Conservation (phyloP, 2,888 invertebrate species). For the Brachypalpus laphriformis region DNA sequence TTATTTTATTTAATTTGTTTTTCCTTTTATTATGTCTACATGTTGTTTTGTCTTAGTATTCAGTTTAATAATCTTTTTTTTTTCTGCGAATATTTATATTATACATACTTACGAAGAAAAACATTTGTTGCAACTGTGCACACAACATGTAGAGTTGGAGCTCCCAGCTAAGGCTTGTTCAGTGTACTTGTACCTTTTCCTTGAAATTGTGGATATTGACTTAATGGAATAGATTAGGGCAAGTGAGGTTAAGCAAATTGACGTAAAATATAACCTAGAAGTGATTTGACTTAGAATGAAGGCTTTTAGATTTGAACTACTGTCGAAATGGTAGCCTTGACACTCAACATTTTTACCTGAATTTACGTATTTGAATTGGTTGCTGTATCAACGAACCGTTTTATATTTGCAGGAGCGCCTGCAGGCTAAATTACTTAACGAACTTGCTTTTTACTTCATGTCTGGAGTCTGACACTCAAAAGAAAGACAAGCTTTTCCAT, state of each 20-base stretch:
- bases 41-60: background rate
- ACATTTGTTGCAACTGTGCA: background rate
- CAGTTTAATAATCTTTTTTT: slow-evolving; percentile 5
- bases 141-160: background rate
- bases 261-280: background rate
- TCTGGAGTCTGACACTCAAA: too few relatives aligned
- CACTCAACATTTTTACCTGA: too few relatives aligned
- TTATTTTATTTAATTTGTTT: background rate
- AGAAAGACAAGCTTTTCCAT: too few relatives aligned
- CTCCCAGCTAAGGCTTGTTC: background rate
- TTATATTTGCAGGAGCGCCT: too few relatives aligned
- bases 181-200: background rate
- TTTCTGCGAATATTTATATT: too few relatives aligned
- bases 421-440: too few relatives aligned
- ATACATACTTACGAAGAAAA: background rate
- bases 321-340: too few relatives aligned
- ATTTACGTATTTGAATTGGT: too few relatives aligned
- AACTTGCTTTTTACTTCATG: too few relatives aligned
- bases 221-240: background rate
- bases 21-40: slow-evolving; percentile 9
- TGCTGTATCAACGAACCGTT: too few relatives aligned
- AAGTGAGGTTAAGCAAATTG: background rate
- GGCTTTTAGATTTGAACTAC: too few relatives aligned
- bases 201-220: background rate
- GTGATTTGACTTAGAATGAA: too few relatives aligned